phyloP scores from a whole-genome alignment of 2,113 vertebrate species.

The Eolophus roseicapilla region DNA sequence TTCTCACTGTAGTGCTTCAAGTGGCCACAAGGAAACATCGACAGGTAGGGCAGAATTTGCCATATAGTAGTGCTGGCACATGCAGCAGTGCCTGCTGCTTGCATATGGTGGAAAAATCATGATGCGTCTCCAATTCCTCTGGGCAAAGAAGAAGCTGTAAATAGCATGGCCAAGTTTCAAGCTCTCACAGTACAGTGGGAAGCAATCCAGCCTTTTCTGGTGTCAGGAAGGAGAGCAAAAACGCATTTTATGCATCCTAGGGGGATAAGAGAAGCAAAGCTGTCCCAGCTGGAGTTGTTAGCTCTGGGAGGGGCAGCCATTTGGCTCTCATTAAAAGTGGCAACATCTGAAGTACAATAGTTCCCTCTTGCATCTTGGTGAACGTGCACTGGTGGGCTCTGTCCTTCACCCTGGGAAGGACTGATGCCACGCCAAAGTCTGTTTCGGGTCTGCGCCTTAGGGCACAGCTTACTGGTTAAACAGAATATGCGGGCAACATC shows the following conservation, averaged over 20 bases:
- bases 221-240: slow-evolving; percentile 41
- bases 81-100: background rate
- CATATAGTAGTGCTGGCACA: background rate
- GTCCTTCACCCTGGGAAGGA: background rate
- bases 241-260: background rate
- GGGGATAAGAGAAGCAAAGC: slow-evolving; percentile 20
- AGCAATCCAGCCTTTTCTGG: slow-evolving; percentile 41
- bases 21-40: background rate
- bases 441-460: background rate
- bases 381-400: background rate
- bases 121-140: background rate
- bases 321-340: background rate
- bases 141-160: slow-evolving; percentile 32
- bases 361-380: background rate
- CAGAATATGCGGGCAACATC: background rate
- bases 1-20: background rate
- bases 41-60: background rate
- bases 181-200: slow-evolving; percentile 45
- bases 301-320: background rate
- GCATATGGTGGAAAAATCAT: background rate
- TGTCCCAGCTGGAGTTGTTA: slow-evolving; percentile 21
- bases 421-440: background rate
- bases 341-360: background rate
- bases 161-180: slow-evolving; percentile 52
- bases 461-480: background rate